Base-by-base conservation (phyloP, 2,113 vertebrate genomes). In the Dipodomys spectabilis region DNA sequence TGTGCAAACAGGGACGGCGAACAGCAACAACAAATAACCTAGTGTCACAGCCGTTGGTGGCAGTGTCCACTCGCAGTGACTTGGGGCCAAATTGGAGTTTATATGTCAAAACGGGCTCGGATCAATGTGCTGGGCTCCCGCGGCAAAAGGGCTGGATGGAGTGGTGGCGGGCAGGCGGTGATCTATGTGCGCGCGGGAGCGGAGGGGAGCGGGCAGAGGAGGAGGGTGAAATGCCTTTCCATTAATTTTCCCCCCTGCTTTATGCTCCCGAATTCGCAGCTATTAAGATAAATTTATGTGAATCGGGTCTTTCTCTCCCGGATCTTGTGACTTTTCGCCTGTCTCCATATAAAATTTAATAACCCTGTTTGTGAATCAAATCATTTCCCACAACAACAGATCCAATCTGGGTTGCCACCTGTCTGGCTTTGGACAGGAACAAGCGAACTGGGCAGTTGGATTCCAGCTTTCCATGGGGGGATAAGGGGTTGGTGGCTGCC, bases 1-100 rank as follows among this genome's bases (percentile, higher is more conserved):
- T 99, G 99, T 98, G 98, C 98, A 98, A 97, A 97, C 98, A 98
- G 98, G 98, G 98, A 98, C 99, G 98, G 98, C 97, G 96, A 98
- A 98, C 97, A 97, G 98, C 98, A 97, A 98, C 98, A 97, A 98
- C 98, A 98, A 98, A 98, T 98, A 98, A 98, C 98, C 98, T 18
- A 0, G 96, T 98, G 98, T 98, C 98, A 98, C 95, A 98, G 97
- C 97, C 97, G 97, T 98, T 98, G 98, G 98, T 98, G 98, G 98
- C 97, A 98, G 96, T 98, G 98, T 98, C 98, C 98, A 98, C 98
- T 98, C 97, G 39, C 95, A 97, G 98, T 97, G 98, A 98, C 98
- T 98, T 95, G 97, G 97, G 97, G 97, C 97, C 98, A 98, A 98
- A 98, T 98, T 98, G 97, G 98, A 98, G 97, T 98, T 98, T 98